Conservation (phyloP, 2,797 vertebrate species). For the Periparus ater region DNA sequence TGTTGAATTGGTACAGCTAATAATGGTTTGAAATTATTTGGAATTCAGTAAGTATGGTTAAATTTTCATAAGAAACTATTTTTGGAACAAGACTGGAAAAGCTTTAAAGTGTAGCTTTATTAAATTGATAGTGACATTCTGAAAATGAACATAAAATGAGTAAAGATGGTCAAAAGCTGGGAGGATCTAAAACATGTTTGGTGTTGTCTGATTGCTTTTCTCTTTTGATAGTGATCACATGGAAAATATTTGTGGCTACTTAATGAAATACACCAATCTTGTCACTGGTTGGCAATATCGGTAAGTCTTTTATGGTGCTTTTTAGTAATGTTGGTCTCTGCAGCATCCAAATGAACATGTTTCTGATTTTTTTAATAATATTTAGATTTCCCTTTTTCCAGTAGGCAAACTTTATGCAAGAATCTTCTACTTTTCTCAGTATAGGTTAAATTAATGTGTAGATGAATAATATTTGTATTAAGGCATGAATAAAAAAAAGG, state of each 20-base stretch:
- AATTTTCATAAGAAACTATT: background rate
- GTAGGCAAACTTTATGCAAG: background rate
- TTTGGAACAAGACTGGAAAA: background rate
- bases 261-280: conserved; percentile 99
- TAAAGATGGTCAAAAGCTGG: background rate
- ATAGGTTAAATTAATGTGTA: background rate
- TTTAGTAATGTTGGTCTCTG: background rate
- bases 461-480: background rate
- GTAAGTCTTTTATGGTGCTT: conserved; percentile 75
- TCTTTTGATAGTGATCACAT: conserved; percentile 89
- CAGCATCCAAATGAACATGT: background rate
- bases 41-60: background rate
- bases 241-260: conserved; percentile 95
- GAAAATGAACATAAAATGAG: background rate
- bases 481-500: background rate
- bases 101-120: background rate
- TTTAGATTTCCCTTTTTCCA: background rate
- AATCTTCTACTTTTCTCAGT: background rate
- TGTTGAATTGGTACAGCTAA: background rate
- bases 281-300: conserved; percentile 99
- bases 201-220: conserved; percentile 1
- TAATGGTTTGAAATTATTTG: background rate
- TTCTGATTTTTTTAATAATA: background rate
- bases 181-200: background rate
- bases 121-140: background rate